phyloP scores from a whole-genome alignment of 2,113 vertebrate species.

The Mormyrus iriodes region DNA sequence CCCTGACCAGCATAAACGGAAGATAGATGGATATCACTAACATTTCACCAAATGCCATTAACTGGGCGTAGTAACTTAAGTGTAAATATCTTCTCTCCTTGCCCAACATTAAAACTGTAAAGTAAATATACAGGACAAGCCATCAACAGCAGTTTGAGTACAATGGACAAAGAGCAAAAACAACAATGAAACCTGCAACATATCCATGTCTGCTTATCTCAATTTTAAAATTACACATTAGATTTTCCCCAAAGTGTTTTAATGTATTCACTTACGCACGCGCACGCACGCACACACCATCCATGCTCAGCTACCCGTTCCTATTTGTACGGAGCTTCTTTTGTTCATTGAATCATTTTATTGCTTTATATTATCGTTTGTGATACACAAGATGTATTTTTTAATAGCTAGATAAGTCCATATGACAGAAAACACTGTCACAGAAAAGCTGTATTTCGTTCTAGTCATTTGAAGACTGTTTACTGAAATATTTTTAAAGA shows the following conservation, averaged over 20 bases:
- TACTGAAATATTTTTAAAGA: not conserved
- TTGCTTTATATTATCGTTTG: constrained; percentile 4
- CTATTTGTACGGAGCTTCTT: not conserved
- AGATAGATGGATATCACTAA: constrained; percentile 38
- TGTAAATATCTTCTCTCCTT: not conserved
- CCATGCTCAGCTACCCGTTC: not conserved
- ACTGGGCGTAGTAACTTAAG: constrained; percentile 13
- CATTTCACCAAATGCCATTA: constrained; percentile 38
- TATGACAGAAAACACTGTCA: not conserved
- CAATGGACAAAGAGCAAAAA: not conserved
- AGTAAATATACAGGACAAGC: not conserved
- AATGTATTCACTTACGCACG: not conserved
- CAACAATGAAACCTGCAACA: not conserved
- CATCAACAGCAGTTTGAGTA: not conserved
- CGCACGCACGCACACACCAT: not conserved
- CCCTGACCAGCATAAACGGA: not conserved
- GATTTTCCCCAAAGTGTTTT: not conserved
- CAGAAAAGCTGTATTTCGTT: not conserved
- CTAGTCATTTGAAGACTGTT: not conserved
- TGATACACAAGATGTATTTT: not conserved
- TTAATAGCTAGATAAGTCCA: not conserved
- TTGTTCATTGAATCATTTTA: not conserved
- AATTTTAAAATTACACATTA: not conserved
- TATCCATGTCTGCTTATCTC: not conserved
- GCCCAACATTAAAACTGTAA: not conserved